Conservation (phyloP, 2,888 invertebrate genomes). For the Lordiphosa andalusiaca region DNA sequence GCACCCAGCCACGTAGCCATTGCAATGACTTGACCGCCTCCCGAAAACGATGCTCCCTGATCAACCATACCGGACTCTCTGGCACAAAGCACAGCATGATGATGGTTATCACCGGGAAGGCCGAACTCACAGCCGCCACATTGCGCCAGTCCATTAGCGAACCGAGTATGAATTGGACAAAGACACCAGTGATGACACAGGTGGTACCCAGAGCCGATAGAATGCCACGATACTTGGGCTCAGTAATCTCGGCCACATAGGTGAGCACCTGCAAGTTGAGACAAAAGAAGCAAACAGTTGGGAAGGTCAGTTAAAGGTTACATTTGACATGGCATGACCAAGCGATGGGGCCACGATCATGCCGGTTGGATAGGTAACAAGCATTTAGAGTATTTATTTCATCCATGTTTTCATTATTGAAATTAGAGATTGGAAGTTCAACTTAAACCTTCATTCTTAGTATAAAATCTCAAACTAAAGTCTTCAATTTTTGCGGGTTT, state of each 20-base stretch:
- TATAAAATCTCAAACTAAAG: too few relatives aligned
- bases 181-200: slow-evolving; percentile 88
- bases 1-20: slow-evolving; percentile 90
- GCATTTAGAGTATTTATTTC: too few relatives aligned
- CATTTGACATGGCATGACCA: not conserved
- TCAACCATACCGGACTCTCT: slow-evolving; percentile 91
- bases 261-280: slow-evolving; percentile 84
- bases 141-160: slow-evolving; percentile 87
- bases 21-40: slow-evolving; percentile 87
- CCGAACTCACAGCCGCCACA: slow-evolving; percentile 85
- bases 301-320: slow-evolving; percentile 9
- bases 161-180: slow-evolving; percentile 88
- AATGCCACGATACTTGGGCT: slow-evolving; percentile 87
- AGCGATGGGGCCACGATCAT: not conserved
- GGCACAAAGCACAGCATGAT: slow-evolving; percentile 86
- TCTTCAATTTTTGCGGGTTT: too few relatives aligned
- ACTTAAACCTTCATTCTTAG: too few relatives aligned
- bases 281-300: slow-evolving; percentile 10
- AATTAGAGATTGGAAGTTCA: too few relatives aligned
- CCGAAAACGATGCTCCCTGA: slow-evolving; percentile 84
- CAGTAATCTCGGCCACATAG: slow-evolving; percentile 91
- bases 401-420: too few relatives aligned
- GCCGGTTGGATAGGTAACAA: not conserved
- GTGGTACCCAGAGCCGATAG: slow-evolving; percentile 87
- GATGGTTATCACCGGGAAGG: slow-evolving; percentile 84